Conservation (phyloP, 92 coral and sea anemone genomes). For the Paramuricea clavata region DNA sequence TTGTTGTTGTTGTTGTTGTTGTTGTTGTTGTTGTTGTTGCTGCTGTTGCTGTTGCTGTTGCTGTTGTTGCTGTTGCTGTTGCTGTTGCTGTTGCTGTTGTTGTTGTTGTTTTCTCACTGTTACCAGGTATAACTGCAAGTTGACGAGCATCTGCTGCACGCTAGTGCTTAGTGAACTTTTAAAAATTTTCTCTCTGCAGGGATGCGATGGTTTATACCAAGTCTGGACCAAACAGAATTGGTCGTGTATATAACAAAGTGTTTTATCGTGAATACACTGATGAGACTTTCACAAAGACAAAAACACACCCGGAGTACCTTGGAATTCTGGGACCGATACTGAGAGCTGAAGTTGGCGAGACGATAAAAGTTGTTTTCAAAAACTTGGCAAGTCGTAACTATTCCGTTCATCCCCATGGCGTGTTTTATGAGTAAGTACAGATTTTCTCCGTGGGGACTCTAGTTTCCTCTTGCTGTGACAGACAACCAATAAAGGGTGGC, state of each 20-base stretch:
- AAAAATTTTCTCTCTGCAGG: conserved; percentile 37
- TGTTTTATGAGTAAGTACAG: conserved; percentile 77
- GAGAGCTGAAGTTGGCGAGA: conserved; percentile 96
- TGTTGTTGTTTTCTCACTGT: too few species aligned
- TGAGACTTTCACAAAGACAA: conserved; percentile 60
- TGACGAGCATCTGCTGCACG: too few species aligned
- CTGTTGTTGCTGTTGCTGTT: too few species aligned
- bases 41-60: too few species aligned
- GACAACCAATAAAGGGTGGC: too few species aligned
- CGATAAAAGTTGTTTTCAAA: conserved; percentile 81
- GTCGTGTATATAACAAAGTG: conserved; percentile 83
- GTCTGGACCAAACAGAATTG: conserved; percentile 67
- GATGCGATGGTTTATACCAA: conserved; percentile 66
- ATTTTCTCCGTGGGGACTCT: too few species aligned
- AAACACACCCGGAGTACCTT: conserved; percentile 64
- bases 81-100: too few species aligned
- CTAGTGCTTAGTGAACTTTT: too few species aligned
- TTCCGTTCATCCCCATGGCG: conserved; percentile 94
- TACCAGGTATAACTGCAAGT: too few species aligned
- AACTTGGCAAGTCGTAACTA: conserved; percentile 74
- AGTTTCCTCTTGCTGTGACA: too few species aligned
- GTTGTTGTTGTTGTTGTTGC: too few species aligned
- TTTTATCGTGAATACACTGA: conserved; percentile 81
- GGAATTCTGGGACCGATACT: conserved; percentile 90
- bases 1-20: too few species aligned